Percentiles rank a stretch among this genome's conserved stretches.
Evolutionary conservation across 2,113 vertebrate genomes (phyloP).

Genomic region (Cricetomys ansorgei): DNA sequence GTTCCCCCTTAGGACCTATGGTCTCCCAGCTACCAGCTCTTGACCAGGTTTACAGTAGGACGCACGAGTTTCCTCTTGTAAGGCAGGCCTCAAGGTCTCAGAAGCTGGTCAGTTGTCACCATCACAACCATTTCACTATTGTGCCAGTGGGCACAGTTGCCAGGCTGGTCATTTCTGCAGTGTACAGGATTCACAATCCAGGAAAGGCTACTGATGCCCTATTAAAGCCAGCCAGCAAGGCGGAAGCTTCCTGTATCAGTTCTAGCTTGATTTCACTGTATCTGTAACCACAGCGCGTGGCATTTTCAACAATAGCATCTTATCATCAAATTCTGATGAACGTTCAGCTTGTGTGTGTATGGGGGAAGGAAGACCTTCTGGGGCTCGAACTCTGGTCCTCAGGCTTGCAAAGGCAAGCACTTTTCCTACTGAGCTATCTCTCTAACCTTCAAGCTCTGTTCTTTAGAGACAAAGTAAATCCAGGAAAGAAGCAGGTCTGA

Average conservation of each 20-base stretch:
- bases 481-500: neutral
- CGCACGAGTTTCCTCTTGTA: too few relatives aligned
- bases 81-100: neutral
- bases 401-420: neutral
- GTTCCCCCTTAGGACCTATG: neutral
- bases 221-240: neutral
- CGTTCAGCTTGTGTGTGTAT: neutral
- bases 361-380: neutral
- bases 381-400: neutral
- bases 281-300: neutral
- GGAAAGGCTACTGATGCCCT: neutral
- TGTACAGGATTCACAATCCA: neutral
- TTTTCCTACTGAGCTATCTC: neutral
- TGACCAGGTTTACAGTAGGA: neutral
- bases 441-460: neutral
- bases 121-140: neutral
- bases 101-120: neutral
- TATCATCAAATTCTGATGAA: neutral
- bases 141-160: neutral
- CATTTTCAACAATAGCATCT: neutral
- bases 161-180: neutral
- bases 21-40: neutral
- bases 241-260: too few relatives aligned
- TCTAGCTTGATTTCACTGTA: too few relatives aligned
- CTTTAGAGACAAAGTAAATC: neutral